Conservation (phyloP, 1,140 invertebrate genomes). For the Aricia agestis region DNA sequence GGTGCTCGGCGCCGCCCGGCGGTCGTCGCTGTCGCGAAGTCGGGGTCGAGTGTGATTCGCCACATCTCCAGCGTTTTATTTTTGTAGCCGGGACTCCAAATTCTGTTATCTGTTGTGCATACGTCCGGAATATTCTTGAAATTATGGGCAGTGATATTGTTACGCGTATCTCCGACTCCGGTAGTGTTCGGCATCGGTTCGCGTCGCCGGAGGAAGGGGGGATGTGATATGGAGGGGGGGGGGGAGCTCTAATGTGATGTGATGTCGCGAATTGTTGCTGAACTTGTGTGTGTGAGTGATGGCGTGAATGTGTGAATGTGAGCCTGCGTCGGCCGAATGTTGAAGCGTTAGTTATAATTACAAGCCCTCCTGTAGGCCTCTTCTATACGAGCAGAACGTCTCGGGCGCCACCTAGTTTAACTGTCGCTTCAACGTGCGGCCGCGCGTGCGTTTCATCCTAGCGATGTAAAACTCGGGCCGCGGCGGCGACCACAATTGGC, state of each 20-base stretch:
- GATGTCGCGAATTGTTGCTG: neutral
- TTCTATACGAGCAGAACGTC: too few species aligned
- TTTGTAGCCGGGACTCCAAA: neutral
- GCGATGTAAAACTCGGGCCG: conserved; percentile 27
- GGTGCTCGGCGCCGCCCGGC: neutral
- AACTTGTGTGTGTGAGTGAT: conserved; percentile 17
- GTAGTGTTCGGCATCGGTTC: conserved; percentile 6
- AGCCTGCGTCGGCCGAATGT: conserved; percentile 6
- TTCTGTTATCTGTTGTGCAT: neutral
- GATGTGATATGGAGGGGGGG: neutral
- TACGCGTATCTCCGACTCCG: neutral
- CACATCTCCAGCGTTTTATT: neutral
- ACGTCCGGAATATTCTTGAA: neutral
- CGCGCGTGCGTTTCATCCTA: conserved; percentile 15
- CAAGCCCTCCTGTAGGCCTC: too few species aligned
- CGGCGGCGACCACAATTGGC: conserved; percentile 17
- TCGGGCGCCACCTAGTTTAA: too few species aligned
- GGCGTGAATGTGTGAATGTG: conserved; percentile 20
- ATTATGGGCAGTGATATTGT: conserved; percentile 6
- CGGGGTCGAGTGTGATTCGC: neutral
- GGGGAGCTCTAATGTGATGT: conserved; percentile 16
- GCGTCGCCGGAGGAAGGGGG: neutral
- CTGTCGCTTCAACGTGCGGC: too few species aligned
- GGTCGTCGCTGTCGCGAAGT: too few species aligned
- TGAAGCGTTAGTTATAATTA: too few species aligned